Evolutionary conservation across 2,113 vertebrate species (phyloP).

Genomic region (Tautogolabrus adspersus): DNA sequence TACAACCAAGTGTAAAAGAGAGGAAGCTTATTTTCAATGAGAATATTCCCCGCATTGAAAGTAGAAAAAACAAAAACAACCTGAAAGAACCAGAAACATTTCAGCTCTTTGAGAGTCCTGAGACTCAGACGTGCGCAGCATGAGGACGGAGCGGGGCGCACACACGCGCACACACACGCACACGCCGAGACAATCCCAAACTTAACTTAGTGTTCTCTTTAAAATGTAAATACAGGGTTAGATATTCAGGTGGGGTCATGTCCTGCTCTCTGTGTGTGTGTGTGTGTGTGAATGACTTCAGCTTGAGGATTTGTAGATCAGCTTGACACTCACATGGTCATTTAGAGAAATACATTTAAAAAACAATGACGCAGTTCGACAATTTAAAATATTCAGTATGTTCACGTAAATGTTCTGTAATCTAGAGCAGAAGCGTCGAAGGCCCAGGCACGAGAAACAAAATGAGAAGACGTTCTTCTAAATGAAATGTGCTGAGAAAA

Average conservation of each 20-base stretch:
- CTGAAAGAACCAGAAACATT: not conserved
- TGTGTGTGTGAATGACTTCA: constrained; percentile 21
- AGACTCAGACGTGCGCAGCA: constrained; percentile 13
- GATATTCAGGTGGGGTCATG: constrained; percentile 19
- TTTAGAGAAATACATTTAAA: not conserved
- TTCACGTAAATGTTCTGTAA: not conserved
- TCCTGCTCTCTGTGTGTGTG: not conserved
- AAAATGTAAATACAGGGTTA: constrained; percentile 27
- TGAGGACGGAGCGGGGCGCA: constrained; percentile 1
- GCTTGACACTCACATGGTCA: not conserved
- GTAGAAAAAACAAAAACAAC: not conserved
- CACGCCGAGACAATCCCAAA: not conserved
- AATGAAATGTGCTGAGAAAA: no score
- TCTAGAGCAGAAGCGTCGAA: not conserved
- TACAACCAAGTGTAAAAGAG: no score
- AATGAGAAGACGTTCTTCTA: no score
- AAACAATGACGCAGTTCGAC: not conserved
- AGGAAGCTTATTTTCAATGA: not conserved
- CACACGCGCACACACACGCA: no score
- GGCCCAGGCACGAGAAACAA: no score
- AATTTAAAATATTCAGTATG: not conserved
- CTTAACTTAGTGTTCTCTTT: not conserved
- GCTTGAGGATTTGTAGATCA: not conserved
- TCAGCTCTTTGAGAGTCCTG: constrained; percentile 6
- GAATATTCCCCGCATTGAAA: no score